Evolutionary conservation across 2,797 vertebrate genomes (phyloP).

Genomic region (Premnoplex brunnescens): DNA sequence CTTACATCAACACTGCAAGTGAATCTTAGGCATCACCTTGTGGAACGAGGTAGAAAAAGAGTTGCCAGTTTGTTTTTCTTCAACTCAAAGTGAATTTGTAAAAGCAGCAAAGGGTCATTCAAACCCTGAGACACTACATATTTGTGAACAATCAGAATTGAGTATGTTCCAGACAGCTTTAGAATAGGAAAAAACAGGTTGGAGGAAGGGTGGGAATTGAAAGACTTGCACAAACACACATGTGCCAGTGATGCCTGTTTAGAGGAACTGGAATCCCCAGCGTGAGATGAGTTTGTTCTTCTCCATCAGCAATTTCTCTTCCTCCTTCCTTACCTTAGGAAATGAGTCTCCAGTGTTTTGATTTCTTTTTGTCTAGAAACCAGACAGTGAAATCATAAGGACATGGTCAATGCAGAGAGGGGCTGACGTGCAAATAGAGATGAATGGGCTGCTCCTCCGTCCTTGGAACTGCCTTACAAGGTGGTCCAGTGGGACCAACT

Average conservation of each 20-base stretch:
- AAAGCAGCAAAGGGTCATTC: background rate
- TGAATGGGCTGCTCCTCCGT: background rate
- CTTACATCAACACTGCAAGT: background rate
- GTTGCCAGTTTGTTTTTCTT: background rate
- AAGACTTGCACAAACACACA: background rate
- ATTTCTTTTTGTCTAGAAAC: background rate
- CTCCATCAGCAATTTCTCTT: constrained; percentile 21
- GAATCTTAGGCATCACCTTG: background rate
- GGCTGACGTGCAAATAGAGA: background rate
- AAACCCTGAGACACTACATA: background rate
- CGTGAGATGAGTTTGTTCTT: background rate
- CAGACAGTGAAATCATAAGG: background rate
- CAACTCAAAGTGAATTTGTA: background rate
- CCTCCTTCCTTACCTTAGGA: background rate
- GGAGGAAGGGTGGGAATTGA: background rate
- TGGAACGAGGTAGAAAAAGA: background rate
- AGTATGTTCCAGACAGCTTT: background rate
- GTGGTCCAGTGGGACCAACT: background rate
- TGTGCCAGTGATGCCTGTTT: background rate
- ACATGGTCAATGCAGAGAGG: background rate
- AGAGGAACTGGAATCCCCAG: background rate
- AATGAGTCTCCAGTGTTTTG: background rate
- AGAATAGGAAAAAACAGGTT: background rate
- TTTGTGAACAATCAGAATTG: background rate
- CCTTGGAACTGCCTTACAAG: background rate